phyloP scores from a whole-genome alignment of 2,113 vertebrate genomes.

The Rhodinocichla rosea region DNA sequence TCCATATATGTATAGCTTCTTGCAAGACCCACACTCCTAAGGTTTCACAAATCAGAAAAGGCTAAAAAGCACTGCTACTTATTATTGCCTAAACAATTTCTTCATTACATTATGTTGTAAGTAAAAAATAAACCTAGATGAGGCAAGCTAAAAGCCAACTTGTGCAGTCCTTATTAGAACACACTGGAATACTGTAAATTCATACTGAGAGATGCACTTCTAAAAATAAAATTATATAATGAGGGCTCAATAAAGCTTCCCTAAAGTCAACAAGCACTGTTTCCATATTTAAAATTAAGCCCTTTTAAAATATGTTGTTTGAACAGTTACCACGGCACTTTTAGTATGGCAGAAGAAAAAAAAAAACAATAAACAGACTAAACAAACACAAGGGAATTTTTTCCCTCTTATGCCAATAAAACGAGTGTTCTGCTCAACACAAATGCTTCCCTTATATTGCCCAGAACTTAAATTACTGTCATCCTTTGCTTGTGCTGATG shows the following conservation, averaged over 20 bases:
- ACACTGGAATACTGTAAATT: background rate
- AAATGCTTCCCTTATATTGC: background rate
- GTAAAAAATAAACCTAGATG: background rate
- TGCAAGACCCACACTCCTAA: background rate
- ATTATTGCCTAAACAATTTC: background rate
- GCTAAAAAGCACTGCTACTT: background rate
- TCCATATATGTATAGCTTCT: background rate
- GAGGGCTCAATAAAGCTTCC: background rate
- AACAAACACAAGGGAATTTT: background rate
- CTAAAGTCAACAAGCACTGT: background rate
- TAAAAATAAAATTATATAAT: conserved; percentile 20
- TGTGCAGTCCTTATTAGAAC: background rate
- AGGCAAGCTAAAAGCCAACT: background rate
- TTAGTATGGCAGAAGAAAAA: background rate
- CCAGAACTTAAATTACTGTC: background rate
- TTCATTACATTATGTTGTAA: background rate
- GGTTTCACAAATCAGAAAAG: background rate
- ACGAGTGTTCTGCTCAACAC: background rate
- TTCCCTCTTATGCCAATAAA: background rate
- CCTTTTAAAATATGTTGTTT: background rate
- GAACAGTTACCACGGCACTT: background rate
- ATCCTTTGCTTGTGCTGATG: background rate
- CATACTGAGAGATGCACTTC: background rate
- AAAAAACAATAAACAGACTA: background rate
- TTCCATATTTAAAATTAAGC: background rate